Conservation (phyloP, 2,888 invertebrate species). For the Phengaris alcon region DNA sequence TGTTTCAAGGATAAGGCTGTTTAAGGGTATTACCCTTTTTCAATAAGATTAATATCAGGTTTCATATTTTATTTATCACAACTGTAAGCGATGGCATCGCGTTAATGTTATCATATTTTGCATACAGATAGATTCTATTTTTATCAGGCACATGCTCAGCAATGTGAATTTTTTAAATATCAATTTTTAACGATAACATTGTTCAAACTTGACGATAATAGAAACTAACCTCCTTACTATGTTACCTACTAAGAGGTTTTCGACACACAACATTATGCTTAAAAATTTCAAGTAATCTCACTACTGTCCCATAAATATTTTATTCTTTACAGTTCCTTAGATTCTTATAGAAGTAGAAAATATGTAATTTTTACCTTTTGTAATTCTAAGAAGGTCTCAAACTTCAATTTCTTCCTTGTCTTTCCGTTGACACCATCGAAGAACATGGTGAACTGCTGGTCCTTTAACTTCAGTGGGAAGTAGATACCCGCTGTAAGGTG, state of each 20-base stretch:
- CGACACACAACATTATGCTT: background rate
- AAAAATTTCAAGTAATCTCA: background rate
- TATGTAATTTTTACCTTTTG: slow-evolving; percentile 75
- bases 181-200: background rate
- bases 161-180: background rate
- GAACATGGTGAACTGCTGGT: slow-evolving; percentile 87
- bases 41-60: too few relatives aligned
- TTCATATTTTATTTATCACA: background rate
- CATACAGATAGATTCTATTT: background rate
- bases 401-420: slow-evolving; percentile 86
- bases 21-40: background rate
- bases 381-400: slow-evolving; percentile 82
- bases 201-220: background rate
- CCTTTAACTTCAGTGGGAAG: slow-evolving; percentile 84
- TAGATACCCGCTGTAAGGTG: slow-evolving; percentile 91
- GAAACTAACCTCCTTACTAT: background rate
- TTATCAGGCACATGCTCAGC: background rate
- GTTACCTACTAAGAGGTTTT: background rate
- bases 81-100: background rate
- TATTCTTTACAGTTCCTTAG: background rate
- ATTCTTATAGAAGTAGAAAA: background rate
- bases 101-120: background rate
- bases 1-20: background rate
- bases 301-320: background rate
- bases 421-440: slow-evolving; percentile 85